phyloP scores from a whole-genome alignment of 2,113 vertebrate species.

The Gambusia holbrooki region DNA sequence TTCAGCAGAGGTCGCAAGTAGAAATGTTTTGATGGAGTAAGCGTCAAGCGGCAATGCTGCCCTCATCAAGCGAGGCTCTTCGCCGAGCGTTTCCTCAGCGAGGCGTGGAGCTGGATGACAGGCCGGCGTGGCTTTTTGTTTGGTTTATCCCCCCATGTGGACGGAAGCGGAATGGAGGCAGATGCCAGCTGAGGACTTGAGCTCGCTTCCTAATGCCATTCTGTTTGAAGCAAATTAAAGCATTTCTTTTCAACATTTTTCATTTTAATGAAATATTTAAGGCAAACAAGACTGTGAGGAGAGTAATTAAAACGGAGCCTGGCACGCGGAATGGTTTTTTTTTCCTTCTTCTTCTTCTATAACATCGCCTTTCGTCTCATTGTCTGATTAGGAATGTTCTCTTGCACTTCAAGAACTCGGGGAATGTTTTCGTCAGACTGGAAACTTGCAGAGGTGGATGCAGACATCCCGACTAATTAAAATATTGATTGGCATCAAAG shows the following conservation, averaged over 20 bases:
- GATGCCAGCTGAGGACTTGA: constrained; percentile 53
- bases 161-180: constrained; percentile 53
- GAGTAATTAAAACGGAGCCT: constrained; percentile 71
- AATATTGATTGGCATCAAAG: constrained; percentile 49
- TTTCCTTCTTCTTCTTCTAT: constrained; percentile 36
- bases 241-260: constrained; percentile 69
- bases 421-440: constrained; percentile 48
- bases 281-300: constrained; percentile 55
- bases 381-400: constrained; percentile 54
- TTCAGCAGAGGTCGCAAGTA: constrained; percentile 8
- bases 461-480: constrained; percentile 62
- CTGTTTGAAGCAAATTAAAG: constrained; percentile 77
- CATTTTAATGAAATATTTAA: constrained; percentile 80
- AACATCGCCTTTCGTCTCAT: constrained; percentile 35
- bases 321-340: constrained; percentile 57
- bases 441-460: constrained; percentile 55
- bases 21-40: constrained; percentile 45
- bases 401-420: constrained; percentile 34
- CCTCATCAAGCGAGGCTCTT: constrained; percentile 54
- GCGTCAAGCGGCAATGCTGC: constrained; percentile 41
- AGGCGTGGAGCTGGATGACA: constrained; percentile 30
- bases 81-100: constrained; percentile 25
- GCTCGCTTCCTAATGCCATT: constrained; percentile 65
- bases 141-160: constrained; percentile 59
- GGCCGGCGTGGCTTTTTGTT: constrained; percentile 42